phyloP scores from a whole-genome alignment of 2,113 vertebrate species.

The Anser cygnoides region DNA sequence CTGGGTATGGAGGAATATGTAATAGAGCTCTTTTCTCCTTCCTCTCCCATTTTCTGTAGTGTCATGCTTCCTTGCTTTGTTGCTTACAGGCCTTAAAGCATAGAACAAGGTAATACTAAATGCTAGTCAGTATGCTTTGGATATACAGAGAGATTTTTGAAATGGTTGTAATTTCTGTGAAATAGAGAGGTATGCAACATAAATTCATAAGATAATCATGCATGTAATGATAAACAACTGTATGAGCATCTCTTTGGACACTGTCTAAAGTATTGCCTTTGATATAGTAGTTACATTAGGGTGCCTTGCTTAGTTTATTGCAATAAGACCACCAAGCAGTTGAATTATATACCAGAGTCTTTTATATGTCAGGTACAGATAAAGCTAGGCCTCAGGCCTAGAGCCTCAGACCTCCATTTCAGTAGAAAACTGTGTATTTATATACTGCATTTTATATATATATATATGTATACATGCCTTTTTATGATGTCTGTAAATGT shows the following conservation, averaged over 20 bases:
- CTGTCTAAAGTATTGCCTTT: not conserved
- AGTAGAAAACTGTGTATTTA: not conserved
- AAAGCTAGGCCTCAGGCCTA: not conserved
- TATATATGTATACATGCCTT: not conserved
- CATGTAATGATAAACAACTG: not conserved
- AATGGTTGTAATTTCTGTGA: not conserved
- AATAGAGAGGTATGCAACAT: not conserved
- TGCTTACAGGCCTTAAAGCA: constrained; percentile 17
- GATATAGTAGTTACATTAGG: not conserved
- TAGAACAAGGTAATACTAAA: not conserved
- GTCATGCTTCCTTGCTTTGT: not conserved
- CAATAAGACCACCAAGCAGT: not conserved
- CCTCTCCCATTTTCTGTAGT: not conserved
- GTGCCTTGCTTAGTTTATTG: not conserved
- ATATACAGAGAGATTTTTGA: not conserved
- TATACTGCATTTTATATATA: not conserved
- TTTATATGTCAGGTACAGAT: not conserved
- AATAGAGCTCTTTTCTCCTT: not conserved
- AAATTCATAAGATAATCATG: not conserved
- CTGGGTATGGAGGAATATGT: not conserved
- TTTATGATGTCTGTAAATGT: not conserved
- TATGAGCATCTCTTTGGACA: not conserved
- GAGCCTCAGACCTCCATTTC: constrained; percentile 6
- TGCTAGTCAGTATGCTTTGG: not conserved
- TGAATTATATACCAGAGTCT: not conserved